Percentiles rank a stretch among this genome's conserved stretches.
Evolutionary conservation across 2,113 vertebrate species (phyloP).

Genomic region (Engraulis encrasicolus): DNA sequence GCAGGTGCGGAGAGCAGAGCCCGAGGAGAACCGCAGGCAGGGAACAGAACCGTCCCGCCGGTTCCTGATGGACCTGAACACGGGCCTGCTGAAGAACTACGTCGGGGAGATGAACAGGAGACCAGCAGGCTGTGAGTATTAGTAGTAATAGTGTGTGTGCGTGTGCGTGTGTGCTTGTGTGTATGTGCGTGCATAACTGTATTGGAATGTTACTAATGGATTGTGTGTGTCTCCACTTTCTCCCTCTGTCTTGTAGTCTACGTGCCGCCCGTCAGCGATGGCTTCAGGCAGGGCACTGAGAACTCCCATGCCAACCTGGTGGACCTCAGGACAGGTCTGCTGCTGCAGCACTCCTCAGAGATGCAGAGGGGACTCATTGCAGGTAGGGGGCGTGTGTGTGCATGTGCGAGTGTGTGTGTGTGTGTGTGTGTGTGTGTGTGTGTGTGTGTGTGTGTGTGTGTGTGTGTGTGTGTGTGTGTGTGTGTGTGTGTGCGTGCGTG

Average conservation of each 20-base stretch:
- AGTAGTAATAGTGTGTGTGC: not conserved
- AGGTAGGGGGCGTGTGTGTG: no score
- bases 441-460: not conserved
- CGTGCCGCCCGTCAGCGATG: conserved; percentile 15
- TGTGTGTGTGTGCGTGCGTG: no score
- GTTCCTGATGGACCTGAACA: conserved; percentile 61
- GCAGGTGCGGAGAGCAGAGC: not conserved
- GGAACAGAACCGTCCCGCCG: conserved; percentile 65
- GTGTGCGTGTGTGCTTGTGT: not conserved
- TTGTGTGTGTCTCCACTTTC: not conserved
- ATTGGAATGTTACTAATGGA: no score
- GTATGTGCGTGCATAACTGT: not conserved
- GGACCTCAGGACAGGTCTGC: conserved; percentile 25
- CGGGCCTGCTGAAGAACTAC: conserved; percentile 57
- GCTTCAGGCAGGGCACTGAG: conserved; percentile 44
- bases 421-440: not conserved
- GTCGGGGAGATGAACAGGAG: conserved; percentile 62
- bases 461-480: no score
- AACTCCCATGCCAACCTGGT: conserved; percentile 35
- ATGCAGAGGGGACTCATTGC: conserved; percentile 32
- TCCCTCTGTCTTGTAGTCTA: conserved; percentile 27
- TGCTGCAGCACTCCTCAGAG: conserved; percentile 2
- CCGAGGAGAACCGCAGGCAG: conserved; percentile 42
- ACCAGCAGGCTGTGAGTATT: conserved; percentile 37
- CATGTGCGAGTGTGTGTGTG: not conserved